phyloP scores from a whole-genome alignment of 2,797 vertebrate species.

The Falco columbarius region DNA sequence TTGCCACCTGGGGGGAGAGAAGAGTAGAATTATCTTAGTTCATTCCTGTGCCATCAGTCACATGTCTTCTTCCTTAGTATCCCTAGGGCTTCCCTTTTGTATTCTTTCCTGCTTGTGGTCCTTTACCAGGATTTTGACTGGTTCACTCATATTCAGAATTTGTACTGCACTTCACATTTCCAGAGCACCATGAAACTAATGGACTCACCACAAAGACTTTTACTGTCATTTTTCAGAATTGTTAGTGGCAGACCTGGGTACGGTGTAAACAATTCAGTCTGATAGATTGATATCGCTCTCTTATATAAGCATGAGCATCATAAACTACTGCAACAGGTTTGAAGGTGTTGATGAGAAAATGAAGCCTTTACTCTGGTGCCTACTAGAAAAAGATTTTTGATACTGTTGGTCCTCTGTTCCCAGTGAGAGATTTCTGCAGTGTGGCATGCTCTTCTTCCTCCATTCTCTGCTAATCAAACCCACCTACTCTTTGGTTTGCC shows the following conservation, averaged over 20 bases:
- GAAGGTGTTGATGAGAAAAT: not conserved
- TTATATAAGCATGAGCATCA: not conserved
- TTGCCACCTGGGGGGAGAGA: not conserved
- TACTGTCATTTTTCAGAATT: not conserved
- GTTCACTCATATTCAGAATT: not conserved
- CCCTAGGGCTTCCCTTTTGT: not conserved
- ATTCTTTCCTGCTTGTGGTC: not conserved
- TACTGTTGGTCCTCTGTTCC: not conserved
- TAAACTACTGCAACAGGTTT: not conserved
- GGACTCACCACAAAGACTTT: not conserved
- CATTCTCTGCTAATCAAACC: not conserved
- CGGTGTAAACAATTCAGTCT: not conserved
- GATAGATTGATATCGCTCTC: not conserved
- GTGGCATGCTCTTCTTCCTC: not conserved
- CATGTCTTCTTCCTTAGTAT: not conserved
- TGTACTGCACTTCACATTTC: not conserved
- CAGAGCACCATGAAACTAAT: not conserved
- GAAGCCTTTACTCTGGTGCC: not conserved
- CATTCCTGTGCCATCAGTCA: not conserved
- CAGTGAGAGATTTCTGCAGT: not conserved
- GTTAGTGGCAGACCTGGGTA: not conserved
- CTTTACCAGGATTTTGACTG: not conserved
- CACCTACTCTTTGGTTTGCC: not conserved
- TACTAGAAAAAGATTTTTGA: not conserved
- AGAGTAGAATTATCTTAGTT: not conserved